A percentile compares a stretch with the other conserved stretches of the same genome.
Conservation (phyloP, 30 jellyfish, hydroid and myxozoan species). For the Aurelia aurita complex sp. Pacific region DNA sequence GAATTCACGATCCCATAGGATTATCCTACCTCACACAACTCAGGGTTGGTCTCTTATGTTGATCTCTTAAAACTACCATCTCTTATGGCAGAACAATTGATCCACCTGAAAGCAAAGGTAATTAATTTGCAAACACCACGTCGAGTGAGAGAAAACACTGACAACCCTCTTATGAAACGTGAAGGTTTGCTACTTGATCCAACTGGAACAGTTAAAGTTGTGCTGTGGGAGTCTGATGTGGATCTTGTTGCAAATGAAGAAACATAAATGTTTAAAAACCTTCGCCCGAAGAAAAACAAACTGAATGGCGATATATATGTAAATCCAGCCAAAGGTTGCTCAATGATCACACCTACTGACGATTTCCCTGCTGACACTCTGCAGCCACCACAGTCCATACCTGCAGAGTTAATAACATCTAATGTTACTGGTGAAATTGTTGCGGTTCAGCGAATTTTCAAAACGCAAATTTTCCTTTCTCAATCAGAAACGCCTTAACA, state of each 20-base stretch:
- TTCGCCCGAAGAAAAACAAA: conserved; percentile 5
- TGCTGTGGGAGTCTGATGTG: conserved; percentile 9
- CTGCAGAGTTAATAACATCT: background rate
- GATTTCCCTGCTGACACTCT: background rate
- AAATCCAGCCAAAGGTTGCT: conserved; percentile 12
- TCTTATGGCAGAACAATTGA: conserved; percentile 5
- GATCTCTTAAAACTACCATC: background rate
- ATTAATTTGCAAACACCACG: conserved; percentile 5
- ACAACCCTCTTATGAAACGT: background rate
- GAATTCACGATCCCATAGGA: too few species aligned
- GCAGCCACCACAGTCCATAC: too few species aligned
- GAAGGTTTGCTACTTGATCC: conserved; percentile 24
- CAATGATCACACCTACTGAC: background rate
- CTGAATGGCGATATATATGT: conserved; percentile 7
- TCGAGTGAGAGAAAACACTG: conserved; percentile 5
- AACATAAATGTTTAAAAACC: conserved; percentile 2
- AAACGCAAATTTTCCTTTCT: too few species aligned
- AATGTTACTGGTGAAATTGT: conserved; percentile 3
- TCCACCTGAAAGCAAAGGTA: conserved; percentile 12
- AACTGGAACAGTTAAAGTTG: conserved; percentile 11
- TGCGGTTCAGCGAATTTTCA: background rate
- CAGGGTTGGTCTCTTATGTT: too few species aligned
- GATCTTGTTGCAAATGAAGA: background rate
- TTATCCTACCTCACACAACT: too few species aligned
- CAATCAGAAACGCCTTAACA: too few species aligned